Evolutionary conservation across 2,888 invertebrate species (phyloP).

Genomic region (Stenodema calcarata): DNA sequence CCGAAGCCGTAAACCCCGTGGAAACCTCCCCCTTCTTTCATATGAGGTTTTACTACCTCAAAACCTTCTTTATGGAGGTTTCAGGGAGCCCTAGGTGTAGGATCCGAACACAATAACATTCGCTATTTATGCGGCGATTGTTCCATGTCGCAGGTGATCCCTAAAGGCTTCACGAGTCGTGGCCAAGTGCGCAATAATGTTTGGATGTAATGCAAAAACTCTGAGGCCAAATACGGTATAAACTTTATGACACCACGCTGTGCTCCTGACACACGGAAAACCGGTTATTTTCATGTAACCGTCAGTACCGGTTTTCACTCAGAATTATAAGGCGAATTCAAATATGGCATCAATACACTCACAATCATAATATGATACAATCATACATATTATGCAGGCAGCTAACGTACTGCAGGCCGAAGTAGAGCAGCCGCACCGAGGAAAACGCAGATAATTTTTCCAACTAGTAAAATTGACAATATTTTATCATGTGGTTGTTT

Average conservation of each 20-base stretch:
- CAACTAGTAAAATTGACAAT: too few species aligned
- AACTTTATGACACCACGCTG: background rate
- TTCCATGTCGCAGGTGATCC: conserved; percentile 14
- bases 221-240: background rate
- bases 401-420: too few species aligned
- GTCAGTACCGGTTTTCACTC: too few species aligned
- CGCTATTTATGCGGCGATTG: conserved; percentile 18
- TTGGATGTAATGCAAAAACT: background rate
- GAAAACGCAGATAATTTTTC: too few species aligned
- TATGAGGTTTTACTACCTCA: conserved; percentile 46
- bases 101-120: conserved; percentile 20
- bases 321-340: too few species aligned
- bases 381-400: too few species aligned
- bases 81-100: background rate
- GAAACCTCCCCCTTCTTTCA: conserved; percentile 40
- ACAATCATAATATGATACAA: too few species aligned
- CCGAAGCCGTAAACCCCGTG: conserved; percentile 1
- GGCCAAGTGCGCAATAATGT: background rate
- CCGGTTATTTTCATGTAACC: too few species aligned
- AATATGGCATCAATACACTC: too few species aligned
- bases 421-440: too few species aligned
- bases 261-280: too few species aligned
- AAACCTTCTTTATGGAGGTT: conserved; percentile 40
- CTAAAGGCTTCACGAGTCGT: background rate
- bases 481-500: too few species aligned